A percentile compares a stretch with the other conserved stretches of the same genome.
Evolutionary conservation across 2,888 invertebrate species (phyloP).

Genomic region (Plebejus anna): DNA sequence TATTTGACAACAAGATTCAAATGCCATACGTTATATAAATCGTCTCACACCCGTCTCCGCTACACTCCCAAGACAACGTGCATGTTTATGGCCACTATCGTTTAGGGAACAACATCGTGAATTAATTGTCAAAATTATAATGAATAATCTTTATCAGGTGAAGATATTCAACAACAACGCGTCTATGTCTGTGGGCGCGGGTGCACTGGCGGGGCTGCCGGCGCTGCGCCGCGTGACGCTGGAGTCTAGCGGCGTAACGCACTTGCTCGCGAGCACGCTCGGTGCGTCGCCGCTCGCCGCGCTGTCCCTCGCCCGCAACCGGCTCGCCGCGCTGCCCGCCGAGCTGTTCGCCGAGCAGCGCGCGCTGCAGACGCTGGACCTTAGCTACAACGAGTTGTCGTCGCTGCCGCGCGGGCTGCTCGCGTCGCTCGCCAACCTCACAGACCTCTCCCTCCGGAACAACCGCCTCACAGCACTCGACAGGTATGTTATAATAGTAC

Average conservation of each 20-base stretch:
- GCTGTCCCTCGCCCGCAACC: constrained; percentile 4
- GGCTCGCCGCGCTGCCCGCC: neutral
- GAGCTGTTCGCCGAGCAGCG: neutral
- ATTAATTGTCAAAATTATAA: neutral
- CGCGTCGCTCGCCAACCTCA: neutral
- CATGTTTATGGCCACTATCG: too few relatives aligned
- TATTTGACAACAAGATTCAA: too few relatives aligned
- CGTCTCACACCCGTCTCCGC: too few relatives aligned
- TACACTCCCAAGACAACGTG: too few relatives aligned
- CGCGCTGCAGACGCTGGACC: neutral
- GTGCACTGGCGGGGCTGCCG: neutral
- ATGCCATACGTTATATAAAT: too few relatives aligned
- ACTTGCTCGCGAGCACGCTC: neutral
- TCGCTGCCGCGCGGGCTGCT: neutral
- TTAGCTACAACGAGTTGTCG: neutral
- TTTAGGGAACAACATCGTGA: too few relatives aligned
- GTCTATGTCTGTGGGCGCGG: neutral
- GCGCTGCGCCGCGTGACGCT: neutral
- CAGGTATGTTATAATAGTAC: neutral
- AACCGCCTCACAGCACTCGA: neutral
- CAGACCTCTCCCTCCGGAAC: neutral
- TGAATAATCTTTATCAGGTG: neutral
- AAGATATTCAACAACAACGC: constrained; percentile 22
- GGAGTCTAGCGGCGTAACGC: constrained; percentile 5
- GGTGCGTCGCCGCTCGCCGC: neutral